phyloP scores from a whole-genome alignment of 1,140 invertebrate species.

The Dendrolimus punctatus region DNA sequence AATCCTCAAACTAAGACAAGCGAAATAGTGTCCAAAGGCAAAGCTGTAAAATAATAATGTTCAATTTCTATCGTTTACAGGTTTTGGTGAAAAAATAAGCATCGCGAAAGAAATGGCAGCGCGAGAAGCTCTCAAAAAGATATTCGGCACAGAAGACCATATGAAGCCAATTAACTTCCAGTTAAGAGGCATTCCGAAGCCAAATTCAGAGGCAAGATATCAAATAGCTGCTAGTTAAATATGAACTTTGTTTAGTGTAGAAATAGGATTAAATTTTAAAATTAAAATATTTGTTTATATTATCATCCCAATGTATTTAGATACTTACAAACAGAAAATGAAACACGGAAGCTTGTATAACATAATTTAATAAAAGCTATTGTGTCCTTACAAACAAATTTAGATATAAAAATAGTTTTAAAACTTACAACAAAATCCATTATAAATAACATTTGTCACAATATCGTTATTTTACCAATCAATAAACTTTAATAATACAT shows the following conservation, averaged over 20 bases:
- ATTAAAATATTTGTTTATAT: not conserved
- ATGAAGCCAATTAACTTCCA: conserved; percentile 71
- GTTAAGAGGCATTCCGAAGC: conserved; percentile 51
- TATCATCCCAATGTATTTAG: conserved; percentile 9
- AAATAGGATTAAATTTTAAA: conserved; percentile 2
- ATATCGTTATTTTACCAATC: no score
- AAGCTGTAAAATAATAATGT: not conserved
- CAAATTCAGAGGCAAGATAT: conserved; percentile 26
- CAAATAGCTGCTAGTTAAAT: conserved; percentile 48
- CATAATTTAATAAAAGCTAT: no score
- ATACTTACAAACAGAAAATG: conserved; percentile 5
- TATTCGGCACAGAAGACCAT: conserved; percentile 76
- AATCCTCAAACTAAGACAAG: no score
- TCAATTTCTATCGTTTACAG: conserved; percentile 65
- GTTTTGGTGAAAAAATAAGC: conserved; percentile 85
- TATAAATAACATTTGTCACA: no score
- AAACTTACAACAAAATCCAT: no score
- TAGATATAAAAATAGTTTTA: no score
- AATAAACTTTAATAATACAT: no score
- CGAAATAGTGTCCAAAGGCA: no score
- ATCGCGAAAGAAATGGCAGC: conserved; percentile 90
- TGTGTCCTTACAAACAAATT: no score
- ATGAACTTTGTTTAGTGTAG: conserved; percentile 16
- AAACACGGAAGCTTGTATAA: no score
- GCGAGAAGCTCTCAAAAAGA: conserved; percentile 79